Evolutionary conservation across 2,888 invertebrate species (phyloP), one percentile per base, ranked within the genome.

Genomic region (Cataglyphis cursor): DNA sequence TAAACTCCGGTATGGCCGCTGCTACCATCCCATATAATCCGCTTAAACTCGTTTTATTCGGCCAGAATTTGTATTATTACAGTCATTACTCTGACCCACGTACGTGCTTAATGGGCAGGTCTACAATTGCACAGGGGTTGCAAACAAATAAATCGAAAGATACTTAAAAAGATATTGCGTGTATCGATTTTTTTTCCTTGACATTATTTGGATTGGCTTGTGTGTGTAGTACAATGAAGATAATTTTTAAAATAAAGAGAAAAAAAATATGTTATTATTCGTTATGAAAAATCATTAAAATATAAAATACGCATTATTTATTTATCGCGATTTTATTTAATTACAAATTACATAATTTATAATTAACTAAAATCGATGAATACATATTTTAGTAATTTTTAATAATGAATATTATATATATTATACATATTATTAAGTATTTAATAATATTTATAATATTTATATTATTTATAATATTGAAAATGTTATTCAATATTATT

Each of bases 21-120:
- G 64, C 57, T 83, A 78, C 81, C 74, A 38, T 81, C 18, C 51
- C 28, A 31, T 62, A 62, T 91, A 90, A 91, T 91, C 90, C 88
- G 87, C 88, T 90, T 91, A 89, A 86, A 84, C 74, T 85, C 85
- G 74, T 90, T 90, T 84, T 57, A 78, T 80, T 51, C 61, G 66
- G 66, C 81, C 85, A 83, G 85, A 84, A 86, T 88, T 88, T 83
- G 85, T 90, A 91, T 89, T 89, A 88, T 90, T 87, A 86, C 80
- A 66, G 74, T 82, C 87, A 65, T 80, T 81, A 70, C 81, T 83
- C 66, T 44, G 51, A 8, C 48, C 21, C 70, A 62, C 70, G 57
- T 81, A 83, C 48, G 80, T 44, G 64, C 65, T 87, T 85, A 84
- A 80, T 65, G 35, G 62, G 59, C 61, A 59, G 61, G 6, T 31